Conservation (phyloP, 2,888 invertebrate species). For the Machimus rusticus region DNA sequence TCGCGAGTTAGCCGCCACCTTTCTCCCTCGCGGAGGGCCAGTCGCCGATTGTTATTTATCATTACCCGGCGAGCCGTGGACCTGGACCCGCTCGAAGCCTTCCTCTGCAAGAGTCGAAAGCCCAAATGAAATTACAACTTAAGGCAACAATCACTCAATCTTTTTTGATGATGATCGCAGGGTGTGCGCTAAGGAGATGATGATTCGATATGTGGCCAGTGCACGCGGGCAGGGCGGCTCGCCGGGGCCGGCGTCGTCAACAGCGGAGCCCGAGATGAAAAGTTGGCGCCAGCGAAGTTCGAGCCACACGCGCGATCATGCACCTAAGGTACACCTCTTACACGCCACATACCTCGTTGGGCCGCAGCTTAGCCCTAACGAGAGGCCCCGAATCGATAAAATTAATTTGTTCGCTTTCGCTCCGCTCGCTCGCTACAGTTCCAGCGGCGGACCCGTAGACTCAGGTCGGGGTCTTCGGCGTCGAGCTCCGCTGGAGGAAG, state of each 20-base stretch:
- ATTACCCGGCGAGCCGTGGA: neutral
- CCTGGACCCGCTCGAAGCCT: neutral
- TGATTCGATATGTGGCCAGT: constrained; percentile 13
- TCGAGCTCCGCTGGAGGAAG: neutral
- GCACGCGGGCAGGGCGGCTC: neutral
- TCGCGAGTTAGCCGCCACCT: neutral
- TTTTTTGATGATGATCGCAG: constrained; percentile 31
- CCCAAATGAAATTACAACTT: constrained; percentile 34
- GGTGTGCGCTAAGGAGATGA: constrained; percentile 23
- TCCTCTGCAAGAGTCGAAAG: constrained; percentile 7
- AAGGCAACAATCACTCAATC: constrained; percentile 37
- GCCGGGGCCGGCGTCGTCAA: neutral
- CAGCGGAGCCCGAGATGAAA: neutral
- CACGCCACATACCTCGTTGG: constrained; percentile 8
- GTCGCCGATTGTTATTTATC: constrained; percentile 10
- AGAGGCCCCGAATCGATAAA: constrained; percentile 40
- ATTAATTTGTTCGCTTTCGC: constrained; percentile 45
- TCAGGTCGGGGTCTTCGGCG: neutral
- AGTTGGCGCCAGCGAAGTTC: constrained; percentile 35
- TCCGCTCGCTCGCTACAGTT: neutral
- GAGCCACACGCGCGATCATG: constrained; percentile 39
- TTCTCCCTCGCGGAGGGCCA: constrained; percentile 9
- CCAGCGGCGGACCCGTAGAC: neutral
- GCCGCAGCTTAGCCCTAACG: constrained; percentile 10
- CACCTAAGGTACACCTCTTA: constrained; percentile 7